These are phyloP conservation scores for Lanistes nyassanus DNA, from an alignment of 1,140 invertebrate species.

Conservation along the genomic window DNA sequence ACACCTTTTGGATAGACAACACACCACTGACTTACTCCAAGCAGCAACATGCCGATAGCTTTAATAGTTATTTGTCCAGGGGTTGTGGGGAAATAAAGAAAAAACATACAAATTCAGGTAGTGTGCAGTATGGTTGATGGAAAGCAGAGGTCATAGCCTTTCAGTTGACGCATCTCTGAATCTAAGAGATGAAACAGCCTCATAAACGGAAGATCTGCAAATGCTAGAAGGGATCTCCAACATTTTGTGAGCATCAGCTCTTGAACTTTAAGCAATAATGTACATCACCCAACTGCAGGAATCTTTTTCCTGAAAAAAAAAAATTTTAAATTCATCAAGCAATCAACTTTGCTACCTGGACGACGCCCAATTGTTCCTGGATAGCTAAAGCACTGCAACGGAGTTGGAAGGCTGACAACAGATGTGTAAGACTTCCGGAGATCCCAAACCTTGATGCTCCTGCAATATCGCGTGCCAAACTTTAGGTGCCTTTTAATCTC, in stretches of 20 bases:
- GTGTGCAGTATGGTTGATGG: background rate
- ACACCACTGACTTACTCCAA: background rate
- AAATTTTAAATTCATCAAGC: background rate
- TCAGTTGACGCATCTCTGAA: background rate
- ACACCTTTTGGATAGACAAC: conserved; percentile 71
- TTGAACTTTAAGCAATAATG: no score
- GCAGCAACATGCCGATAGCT: background rate
- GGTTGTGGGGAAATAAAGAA: background rate
- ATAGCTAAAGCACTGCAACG: conserved; percentile 79
- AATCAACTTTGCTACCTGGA: background rate
- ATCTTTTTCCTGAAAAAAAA: no score
- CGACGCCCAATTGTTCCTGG: conserved; percentile 65
- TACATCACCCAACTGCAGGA: no score
- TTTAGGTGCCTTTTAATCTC: conserved; percentile 73
- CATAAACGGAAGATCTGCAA: background rate
- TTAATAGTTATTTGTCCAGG: no score
- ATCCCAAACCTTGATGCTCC: conserved; percentile 88
- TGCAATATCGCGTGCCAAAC: conserved; percentile 56
- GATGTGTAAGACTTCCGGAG: conserved; percentile 82
- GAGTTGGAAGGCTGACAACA: conserved; percentile 74
- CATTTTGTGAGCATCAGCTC: no score
- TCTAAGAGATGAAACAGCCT: background rate
- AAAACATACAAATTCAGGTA: background rate
- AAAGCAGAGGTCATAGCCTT: background rate
- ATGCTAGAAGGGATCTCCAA: background rate